Percentiles rank a stretch among this genome's conserved stretches.
These are phyloP conservation scores for Tiaroga cobitis DNA, from an alignment of 2,797 vertebrate genomes.

Conservation along the genomic window DNA sequence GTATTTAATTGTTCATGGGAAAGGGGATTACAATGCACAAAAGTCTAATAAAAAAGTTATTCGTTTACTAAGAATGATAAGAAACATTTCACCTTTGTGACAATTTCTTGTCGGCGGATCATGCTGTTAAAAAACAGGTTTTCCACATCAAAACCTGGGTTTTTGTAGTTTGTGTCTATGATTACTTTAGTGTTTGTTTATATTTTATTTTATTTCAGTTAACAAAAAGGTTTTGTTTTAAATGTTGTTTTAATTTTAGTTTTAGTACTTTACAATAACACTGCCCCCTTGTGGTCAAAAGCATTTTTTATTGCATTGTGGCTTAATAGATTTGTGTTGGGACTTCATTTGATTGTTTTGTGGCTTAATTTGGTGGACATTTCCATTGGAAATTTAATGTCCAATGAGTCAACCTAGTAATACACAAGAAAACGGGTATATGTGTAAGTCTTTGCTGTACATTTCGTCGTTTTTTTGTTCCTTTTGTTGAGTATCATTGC, in stretches of 20 bases:
- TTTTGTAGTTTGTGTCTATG: not conserved
- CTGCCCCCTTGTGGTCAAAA: not conserved
- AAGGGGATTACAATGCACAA: not conserved
- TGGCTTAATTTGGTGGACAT: not conserved
- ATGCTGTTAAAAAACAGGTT: not conserved
- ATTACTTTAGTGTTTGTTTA: not conserved
- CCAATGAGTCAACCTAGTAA: not conserved
- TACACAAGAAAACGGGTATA: not conserved
- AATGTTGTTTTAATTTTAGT: not conserved
- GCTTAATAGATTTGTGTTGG: not conserved
- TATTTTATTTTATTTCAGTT: not conserved
- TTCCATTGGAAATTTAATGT: not conserved
- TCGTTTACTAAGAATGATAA: not conserved
- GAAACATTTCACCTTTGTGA: not conserved
- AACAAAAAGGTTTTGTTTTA: not conserved
- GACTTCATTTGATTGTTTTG: not conserved
- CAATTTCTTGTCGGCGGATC: not conserved
- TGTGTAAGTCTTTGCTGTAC: not conserved
- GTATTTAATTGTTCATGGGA: not conserved
- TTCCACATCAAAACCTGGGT: not conserved
- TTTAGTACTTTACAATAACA: not conserved
- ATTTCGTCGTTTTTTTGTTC: not conserved
- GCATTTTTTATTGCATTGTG: not conserved
- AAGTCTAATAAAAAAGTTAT: not conserved
- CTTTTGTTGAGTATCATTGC: not conserved